Conservation (phyloP, 2,888 invertebrate genomes). For the Eumacrocentrus americanus region DNA sequence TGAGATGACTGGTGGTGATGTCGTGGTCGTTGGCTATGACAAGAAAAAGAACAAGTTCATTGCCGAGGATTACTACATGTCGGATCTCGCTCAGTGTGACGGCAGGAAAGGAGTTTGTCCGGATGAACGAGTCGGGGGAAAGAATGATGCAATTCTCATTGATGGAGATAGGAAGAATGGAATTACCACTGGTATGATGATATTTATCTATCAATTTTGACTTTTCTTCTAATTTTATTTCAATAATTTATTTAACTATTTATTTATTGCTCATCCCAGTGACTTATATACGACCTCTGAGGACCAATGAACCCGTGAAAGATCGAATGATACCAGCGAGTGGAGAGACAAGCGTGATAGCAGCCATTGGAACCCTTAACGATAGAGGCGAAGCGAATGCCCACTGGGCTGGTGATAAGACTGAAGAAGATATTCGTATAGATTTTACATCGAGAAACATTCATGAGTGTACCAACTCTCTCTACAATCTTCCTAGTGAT, state of each 20-base stretch:
- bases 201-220: not conserved
- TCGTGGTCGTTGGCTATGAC: conserved; percentile 81
- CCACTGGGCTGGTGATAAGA: conserved; percentile 76
- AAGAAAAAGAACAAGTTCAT: conserved; percentile 68
- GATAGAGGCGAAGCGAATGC: conserved; percentile 82
- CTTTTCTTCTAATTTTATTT: too few relatives aligned
- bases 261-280: conserved; percentile 58
- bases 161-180: conserved; percentile 80
- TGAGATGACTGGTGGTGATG: conserved; percentile 83
- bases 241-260: not conserved
- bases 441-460: conserved; percentile 76
- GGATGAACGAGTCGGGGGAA: conserved; percentile 79
- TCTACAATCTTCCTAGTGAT: conserved; percentile 69
- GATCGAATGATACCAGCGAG: conserved; percentile 75
- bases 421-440: conserved; percentile 75
- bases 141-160: conserved; percentile 77
- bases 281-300: conserved; percentile 78
- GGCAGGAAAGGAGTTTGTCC: conserved; percentile 86
- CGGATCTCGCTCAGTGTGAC: conserved; percentile 81
- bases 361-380: conserved; percentile 87
- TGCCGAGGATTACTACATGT: conserved; percentile 85
- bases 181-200: conserved; percentile 69
- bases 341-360: conserved; percentile 77
- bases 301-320: conserved; percentile 75
- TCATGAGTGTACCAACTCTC: conserved; percentile 74